A percentile compares a stretch with the other conserved stretches of the same genome.
phyloP scores from a whole-genome alignment of 2,888 invertebrate genomes.

The Heliconius ethilla region DNA sequence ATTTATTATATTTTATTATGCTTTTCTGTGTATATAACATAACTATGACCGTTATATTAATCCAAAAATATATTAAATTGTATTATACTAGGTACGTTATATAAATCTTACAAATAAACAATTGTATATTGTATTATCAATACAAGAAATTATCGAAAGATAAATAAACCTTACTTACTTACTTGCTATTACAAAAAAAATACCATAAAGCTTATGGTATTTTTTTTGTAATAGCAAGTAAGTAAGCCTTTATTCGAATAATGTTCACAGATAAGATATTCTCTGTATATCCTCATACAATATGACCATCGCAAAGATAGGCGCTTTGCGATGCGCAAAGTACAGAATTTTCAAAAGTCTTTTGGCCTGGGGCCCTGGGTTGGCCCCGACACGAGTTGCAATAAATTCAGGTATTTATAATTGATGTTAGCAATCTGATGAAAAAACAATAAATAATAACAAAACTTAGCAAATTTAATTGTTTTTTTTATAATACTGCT shows the following conservation, averaged over 20 bases:
- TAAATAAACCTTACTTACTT: not conserved
- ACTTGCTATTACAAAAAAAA: too few relatives aligned
- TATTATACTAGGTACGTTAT: not conserved
- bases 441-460: not conserved
- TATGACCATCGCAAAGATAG: not conserved
- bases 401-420: constrained; percentile 13
- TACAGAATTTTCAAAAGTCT: not conserved
- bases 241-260: not conserved
- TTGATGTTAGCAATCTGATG: too few relatives aligned
- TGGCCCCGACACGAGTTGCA: not conserved
- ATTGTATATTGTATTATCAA: not conserved
- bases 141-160: not conserved
- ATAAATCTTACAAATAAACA: not conserved
- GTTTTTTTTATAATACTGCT: not conserved
- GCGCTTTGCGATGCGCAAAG: constrained; percentile 6
- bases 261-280: not conserved
- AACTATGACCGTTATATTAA: not conserved
- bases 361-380: not conserved
- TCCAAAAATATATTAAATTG: not conserved
- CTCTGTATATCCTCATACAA: not conserved
- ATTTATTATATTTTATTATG: not conserved
- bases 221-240: not conserved
- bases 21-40: not conserved
- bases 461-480: not conserved
- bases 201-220: not conserved